Base-by-base conservation (phyloP, 92 coral and sea anemone genomes). In the Siderastrea siderea region DNA sequence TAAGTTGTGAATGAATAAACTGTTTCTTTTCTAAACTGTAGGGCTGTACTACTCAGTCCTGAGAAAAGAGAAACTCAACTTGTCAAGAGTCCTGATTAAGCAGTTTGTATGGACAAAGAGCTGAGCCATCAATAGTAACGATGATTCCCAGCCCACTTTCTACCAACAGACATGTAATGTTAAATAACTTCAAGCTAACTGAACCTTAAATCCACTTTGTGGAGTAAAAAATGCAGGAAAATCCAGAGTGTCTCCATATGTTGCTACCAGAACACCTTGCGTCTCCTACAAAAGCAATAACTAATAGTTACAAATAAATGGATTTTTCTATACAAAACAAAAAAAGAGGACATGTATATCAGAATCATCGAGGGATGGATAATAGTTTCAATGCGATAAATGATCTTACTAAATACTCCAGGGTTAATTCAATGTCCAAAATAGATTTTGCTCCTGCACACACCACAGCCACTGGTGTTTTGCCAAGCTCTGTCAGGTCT, bases 361-460 rank as follows among this genome's bases (percentile, higher is more conserved):
- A 71, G 53, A 26, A 26, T 26, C 38, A 26, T 26, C 38, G 38
- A 26, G 38, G 38, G 38, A 26, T 26, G 38, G 38, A 26, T 26
- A 26, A 26, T 26, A 26, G 38, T 0, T 26, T 26, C 38, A 65
- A 17, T 50, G 3, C 2, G 12, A 11, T 67, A 4, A 55, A 44
- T n/a, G 45, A 11, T 54, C 87, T 85, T 88, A 96, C 99, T 93
- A 97, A 75, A 58, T 95, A 97, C 83, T 97, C 99, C 54, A 97
- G 91, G 61, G 99, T 97, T 65, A 97, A 81, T 65, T 87, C 89
- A 73, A 97, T 94, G 64, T 97, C 99, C 72, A 97, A 87, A 60
- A 97, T 97, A 53, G 99, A 97, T 84, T 97, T 97, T 49, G 92
- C 97, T 65, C 99, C 99, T 65, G 99, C 97, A 87, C 99, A 97